Evolutionary conservation across 1,140 invertebrate genomes (phyloP), one percentile per base, ranked within the genome.

Genomic region (Chironomus tepperi): DNA sequence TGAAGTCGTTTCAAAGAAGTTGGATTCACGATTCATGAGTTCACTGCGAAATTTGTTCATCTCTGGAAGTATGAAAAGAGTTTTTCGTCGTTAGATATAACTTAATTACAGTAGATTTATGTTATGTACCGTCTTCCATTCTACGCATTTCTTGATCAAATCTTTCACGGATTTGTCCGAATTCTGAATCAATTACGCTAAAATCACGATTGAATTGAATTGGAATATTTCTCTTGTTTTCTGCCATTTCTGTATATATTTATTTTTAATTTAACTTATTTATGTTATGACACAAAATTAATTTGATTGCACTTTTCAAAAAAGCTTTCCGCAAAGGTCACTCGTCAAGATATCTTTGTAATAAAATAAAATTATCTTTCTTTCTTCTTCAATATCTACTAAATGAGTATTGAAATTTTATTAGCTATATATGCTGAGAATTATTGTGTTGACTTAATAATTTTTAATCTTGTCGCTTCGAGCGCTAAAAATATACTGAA

Each of bases 81-180:
- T 18, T 18, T 19, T 57, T 57, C n/a, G n/a, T 2, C n/a, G 10
- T 57, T 57, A 57, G n/a, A 57, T n/a, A 12, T 57, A n/a, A 57
- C 47, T 10, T 57, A 10, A 57, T 57, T 57, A 12, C 7, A 67
- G n/a, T n/a, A 57, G 47, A 57, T 70, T 70, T 70, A 3, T 18
- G 9, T 7, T 18, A 18, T 16, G n/a, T 18, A 70, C 65, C 65
- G 19, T 98, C 95, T 85, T 98, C 96, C 94, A 98, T 98, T 85
- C 95, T 94, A 78, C 91, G 88, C 96, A 98, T 98, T 87, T 98
- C 96, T 74, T 89, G 90, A 82, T 98, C 96, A 83, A 98, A 98
- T 76, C 94, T 88, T 82, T 97, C 95, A 76, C 95, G 89, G 82
- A 98, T 98, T 83, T 91, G 95, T 79, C 93, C 94, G 85, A 98